phyloP scores from a whole-genome alignment of 2,888 invertebrate genomes.

The Andrena bucephala region DNA sequence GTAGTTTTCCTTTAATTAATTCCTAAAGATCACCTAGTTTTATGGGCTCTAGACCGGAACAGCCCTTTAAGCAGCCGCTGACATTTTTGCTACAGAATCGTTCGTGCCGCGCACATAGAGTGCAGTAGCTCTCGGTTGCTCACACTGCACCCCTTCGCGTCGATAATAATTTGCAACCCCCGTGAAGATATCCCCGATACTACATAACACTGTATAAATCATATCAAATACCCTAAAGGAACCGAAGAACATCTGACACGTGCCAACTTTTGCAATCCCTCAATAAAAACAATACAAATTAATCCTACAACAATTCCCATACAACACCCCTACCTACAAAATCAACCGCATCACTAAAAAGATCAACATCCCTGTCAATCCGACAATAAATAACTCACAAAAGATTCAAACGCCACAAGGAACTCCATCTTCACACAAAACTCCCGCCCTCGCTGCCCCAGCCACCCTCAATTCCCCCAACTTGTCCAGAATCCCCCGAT shows the following conservation, averaged over 20 bases:
- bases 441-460: no score
- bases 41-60: not conserved
- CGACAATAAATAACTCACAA: not conserved
- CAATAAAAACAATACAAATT: no score
- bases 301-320: no score
- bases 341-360: no score
- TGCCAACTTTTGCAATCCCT: no score
- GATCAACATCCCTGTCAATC: not conserved
- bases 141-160: not conserved
- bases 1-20: no score
- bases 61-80: not conserved
- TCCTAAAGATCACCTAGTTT: no score
- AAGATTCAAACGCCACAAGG: not conserved
- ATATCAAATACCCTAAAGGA: no score
- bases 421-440: not conserved
- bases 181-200: not conserved
- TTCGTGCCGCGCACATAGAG: conserved; percentile 18
- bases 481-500: conserved; percentile 64
- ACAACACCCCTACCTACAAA: no score
- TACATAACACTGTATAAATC: not conserved
- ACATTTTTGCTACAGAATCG: not conserved
- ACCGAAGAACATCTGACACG: no score
- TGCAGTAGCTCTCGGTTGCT: conserved; percentile 15
- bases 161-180: conserved; percentile 5
- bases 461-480: not conserved